Evolutionary conservation across 2,113 vertebrate species (phyloP).

Genomic region (Lophochroa leadbeateri): DNA sequence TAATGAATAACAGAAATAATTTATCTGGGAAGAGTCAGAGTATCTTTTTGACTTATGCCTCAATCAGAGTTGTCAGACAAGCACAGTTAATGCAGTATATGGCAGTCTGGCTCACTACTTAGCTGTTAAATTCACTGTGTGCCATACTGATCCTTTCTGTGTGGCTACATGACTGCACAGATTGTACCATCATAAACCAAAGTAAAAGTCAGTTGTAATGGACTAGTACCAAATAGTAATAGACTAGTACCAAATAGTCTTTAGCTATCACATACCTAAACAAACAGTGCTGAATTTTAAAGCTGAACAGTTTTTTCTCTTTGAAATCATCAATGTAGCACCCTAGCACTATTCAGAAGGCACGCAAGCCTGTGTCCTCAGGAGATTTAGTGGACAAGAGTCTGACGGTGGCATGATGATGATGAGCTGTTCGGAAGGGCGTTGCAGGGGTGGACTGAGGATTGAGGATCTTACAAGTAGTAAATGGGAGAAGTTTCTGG

Average conservation of each 20-base stretch:
- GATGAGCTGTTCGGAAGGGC: neutral
- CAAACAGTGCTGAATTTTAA: neutral
- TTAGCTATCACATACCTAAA: neutral
- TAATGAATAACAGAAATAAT: constrained; percentile 8
- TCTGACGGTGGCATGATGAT: neutral
- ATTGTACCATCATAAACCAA: neutral
- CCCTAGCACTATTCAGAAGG: neutral
- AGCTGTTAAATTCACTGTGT: neutral
- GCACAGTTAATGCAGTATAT: neutral
- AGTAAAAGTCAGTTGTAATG: neutral
- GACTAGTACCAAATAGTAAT: neutral
- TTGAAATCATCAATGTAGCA: neutral
- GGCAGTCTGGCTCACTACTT: neutral
- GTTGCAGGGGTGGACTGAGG: neutral
- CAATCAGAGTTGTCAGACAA: constrained; percentile 40
- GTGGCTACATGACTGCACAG: neutral
- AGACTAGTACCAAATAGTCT: neutral
- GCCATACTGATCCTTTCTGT: neutral
- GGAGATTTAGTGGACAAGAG: neutral
- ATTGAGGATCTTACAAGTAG: neutral
- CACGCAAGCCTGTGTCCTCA: neutral
- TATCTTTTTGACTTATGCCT: constrained; percentile 18
- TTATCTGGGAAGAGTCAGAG: neutral
- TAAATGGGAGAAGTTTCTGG: neutral
- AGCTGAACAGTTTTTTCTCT: neutral